Conservation (phyloP, 2,797 vertebrate genomes). For the Uromys caudimaculatus region DNA sequence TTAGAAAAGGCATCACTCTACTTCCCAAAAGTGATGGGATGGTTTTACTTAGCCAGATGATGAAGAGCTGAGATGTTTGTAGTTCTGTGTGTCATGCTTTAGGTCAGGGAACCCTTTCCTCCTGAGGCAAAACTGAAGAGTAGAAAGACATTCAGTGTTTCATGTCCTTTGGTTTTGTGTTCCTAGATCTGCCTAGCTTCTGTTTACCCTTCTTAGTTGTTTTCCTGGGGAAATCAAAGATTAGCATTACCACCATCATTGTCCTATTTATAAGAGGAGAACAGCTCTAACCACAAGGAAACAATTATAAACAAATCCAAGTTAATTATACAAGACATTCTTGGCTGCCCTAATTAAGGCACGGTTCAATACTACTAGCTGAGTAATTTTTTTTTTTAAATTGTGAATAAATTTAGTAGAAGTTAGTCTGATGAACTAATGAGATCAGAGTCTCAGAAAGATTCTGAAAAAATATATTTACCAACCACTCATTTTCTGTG, state of each 20-base stretch:
- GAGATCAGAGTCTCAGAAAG: constrained; percentile 82
- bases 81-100: neutral
- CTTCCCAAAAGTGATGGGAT: neutral
- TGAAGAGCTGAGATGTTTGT: neutral
- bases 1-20: neutral
- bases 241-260: constrained; percentile 74
- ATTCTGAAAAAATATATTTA: constrained; percentile 86
- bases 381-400: constrained; percentile 80
- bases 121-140: constrained; percentile 11
- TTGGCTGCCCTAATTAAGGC: constrained; percentile 87
- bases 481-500: constrained; percentile 81
- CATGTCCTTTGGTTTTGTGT: constrained; percentile 1
- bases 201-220: constrained; percentile 56
- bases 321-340: constrained; percentile 88
- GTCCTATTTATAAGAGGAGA: constrained; percentile 79
- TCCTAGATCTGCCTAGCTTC: neutral
- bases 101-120: constrained; percentile 24
- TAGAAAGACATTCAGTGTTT: neutral
- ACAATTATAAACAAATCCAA: constrained; percentile 88
- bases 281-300: constrained; percentile 85
- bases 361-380: constrained; percentile 86
- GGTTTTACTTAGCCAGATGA: neutral
- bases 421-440: constrained; percentile 85
- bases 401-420: constrained; percentile 86
- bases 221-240: constrained; percentile 80